Conservation (phyloP, 1,140 invertebrate genomes). For the Trachymyrmex cornetzi region DNA sequence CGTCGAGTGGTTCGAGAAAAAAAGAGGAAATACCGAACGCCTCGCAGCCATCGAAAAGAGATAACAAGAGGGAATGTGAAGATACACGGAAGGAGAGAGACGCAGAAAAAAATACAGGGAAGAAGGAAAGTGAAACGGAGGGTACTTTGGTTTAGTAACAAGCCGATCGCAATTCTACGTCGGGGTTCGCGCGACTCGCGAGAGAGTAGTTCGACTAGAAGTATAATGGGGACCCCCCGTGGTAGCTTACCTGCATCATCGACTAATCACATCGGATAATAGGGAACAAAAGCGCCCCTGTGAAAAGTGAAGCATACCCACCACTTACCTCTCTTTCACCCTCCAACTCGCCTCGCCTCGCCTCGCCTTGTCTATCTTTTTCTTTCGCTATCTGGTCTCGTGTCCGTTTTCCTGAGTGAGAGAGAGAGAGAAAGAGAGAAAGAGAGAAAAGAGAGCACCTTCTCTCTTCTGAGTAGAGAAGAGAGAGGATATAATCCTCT, state of each 20-base stretch:
- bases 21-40: conserved; percentile 51
- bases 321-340: conserved; percentile 79
- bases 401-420: conserved; percentile 30
- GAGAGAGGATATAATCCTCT: conserved; percentile 83
- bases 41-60: conserved; percentile 56
- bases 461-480: conserved; percentile 6
- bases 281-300: conserved; percentile 84
- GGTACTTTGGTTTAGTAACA: conserved; percentile 41
- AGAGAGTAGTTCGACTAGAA: conserved; percentile 72
- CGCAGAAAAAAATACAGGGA: conserved; percentile 3
- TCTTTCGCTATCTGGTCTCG: conserved; percentile 30
- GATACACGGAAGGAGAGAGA: conserved; percentile 1
- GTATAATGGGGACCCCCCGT: conserved; percentile 85
- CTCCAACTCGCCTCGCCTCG: background rate
- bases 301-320: conserved; percentile 85
- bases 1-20: conserved; percentile 41
- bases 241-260: conserved; percentile 87
- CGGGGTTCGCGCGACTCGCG: conserved; percentile 72
- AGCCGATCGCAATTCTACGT: conserved; percentile 67
- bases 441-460: background rate
- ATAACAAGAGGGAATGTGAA: conserved; percentile 42
- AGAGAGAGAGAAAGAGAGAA: conserved; percentile 28
- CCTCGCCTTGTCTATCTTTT: conserved; percentile 8
- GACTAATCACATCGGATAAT: conserved; percentile 87
- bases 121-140: conserved; percentile 44